Evolutionary conservation across 1,140 invertebrate genomes (phyloP).

Genomic region (Limonius californicus): DNA sequence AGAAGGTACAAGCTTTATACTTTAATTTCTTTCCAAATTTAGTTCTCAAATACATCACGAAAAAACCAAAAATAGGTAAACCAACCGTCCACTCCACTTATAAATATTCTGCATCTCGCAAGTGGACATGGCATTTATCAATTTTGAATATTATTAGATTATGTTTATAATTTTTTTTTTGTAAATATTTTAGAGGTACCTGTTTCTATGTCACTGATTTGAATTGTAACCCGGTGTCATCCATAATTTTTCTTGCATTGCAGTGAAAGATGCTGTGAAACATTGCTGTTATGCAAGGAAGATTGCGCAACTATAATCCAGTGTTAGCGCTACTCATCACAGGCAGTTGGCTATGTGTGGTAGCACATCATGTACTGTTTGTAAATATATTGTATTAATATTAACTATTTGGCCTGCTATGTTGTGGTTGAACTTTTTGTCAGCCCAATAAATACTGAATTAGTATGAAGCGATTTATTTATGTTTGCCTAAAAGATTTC

Average conservation of each 20-base stretch:
- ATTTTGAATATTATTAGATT: slow-evolving; percentile 16
- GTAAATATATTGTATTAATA: slow-evolving; percentile 45
- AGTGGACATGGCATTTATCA: not conserved
- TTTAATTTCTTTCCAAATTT: not conserved
- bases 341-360: slow-evolving; percentile 35
- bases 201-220: slow-evolving; percentile 41
- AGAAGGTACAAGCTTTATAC: slow-evolving; percentile 4
- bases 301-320: slow-evolving; percentile 33
- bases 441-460: slow-evolving; percentile 41
- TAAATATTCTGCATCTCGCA: not conserved
- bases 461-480: slow-evolving; percentile 6
- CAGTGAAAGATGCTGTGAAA: not conserved
- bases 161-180: slow-evolving; percentile 34
- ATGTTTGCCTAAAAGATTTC: too few relatives aligned
- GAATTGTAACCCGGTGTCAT: slow-evolving; percentile 38
- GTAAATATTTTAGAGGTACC: slow-evolving; percentile 46
- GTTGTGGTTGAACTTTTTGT: slow-evolving; percentile 46
- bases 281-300: not conserved
- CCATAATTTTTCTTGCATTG: slow-evolving; percentile 18
- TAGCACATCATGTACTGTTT: slow-evolving; percentile 39
- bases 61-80: not conserved
- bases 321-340: slow-evolving; percentile 42
- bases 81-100: not conserved
- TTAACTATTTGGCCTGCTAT: slow-evolving; percentile 47
- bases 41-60: not conserved